Evolutionary conservation across 2,888 invertebrate genomes (phyloP).

Genomic region (Nipponacmea schrenckii): DNA sequence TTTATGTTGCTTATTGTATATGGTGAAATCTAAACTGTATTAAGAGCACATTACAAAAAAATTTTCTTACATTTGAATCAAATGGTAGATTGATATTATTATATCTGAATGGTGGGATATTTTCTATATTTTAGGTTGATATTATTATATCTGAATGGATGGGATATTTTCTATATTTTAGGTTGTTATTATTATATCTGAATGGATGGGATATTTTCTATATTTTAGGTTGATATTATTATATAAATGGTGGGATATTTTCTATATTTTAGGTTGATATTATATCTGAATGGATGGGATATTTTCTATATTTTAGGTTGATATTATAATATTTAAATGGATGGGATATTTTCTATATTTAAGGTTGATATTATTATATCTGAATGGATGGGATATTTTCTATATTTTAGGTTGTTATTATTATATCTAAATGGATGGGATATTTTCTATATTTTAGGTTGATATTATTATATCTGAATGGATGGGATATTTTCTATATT

Average conservation of each 20-base stretch:
- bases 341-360: constrained; percentile 98
- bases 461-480: too few relatives aligned
- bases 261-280: too few relatives aligned
- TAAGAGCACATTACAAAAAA: constrained; percentile 72
- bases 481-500: background rate
- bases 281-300: background rate
- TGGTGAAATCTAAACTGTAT: too few relatives aligned
- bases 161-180: constrained; percentile 22
- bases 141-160: background rate
- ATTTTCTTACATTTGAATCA: constrained; percentile 95
- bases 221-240: constrained; percentile 96
- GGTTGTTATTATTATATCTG: constrained; percentile 89
- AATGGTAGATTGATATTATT: constrained; percentile 93
- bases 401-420: constrained; percentile 76
- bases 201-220: constrained; percentile 99
- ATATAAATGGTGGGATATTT: constrained; percentile 63
- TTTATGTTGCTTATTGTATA: too few relatives aligned
- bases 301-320: constrained; percentile 67
- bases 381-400: too few relatives aligned
- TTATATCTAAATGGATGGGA: constrained; percentile 99
- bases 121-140: too few relatives aligned
- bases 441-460: constrained; percentile 70
- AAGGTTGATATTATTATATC: constrained; percentile 90
- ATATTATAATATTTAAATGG: constrained; percentile 96
- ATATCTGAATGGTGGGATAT: too few relatives aligned